Conservation (phyloP, 2,113 vertebrate species). For the Nothobranchius furzeri region DNA sequence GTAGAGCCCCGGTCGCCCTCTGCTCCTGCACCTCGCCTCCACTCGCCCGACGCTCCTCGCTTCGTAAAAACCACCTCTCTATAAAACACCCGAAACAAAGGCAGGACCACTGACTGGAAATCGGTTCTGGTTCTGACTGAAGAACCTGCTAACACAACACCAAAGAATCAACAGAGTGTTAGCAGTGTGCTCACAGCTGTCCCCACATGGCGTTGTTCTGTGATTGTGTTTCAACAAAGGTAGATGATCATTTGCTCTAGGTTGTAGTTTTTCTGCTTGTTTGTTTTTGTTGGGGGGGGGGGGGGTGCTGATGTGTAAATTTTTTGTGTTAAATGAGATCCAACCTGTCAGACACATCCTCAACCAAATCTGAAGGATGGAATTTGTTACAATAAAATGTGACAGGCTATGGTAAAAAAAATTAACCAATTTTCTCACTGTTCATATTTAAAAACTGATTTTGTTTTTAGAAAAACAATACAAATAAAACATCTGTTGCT, state of each 20-base stretch:
- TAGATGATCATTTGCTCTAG: not conserved
- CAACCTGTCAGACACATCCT: conserved; percentile 15
- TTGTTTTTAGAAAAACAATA: not conserved
- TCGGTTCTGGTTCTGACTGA: conserved; percentile 17
- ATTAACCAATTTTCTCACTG: conserved; percentile 3
- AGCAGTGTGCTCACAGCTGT: not conserved
- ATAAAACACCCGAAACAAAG: conserved; percentile 11
- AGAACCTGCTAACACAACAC: conserved; percentile 4
- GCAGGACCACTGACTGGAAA: conserved; percentile 21
- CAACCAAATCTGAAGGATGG: not conserved
- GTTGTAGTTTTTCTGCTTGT: conserved; percentile 8
- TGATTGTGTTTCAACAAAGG: conserved; percentile 16
- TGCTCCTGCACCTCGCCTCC: not conserved
- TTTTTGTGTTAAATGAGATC: conserved; percentile 12
- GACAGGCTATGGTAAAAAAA: conserved; percentile 22
- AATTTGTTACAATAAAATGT: too few relatives aligned
- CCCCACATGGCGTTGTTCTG: conserved; percentile 10
- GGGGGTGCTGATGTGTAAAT: not conserved
- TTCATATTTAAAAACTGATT: conserved; percentile 38
- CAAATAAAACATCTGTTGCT: conserved; percentile 49
- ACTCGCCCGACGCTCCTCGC: not conserved
- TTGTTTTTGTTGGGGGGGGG: too few relatives aligned
- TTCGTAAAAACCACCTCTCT: not conserved
- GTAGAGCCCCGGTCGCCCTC: conserved; percentile 56
- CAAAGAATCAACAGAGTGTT: conserved; percentile 18